These are phyloP conservation scores for Sceloporus tristichus DNA, from an alignment of 2,113 vertebrate species.

Conservation along the genomic window DNA sequence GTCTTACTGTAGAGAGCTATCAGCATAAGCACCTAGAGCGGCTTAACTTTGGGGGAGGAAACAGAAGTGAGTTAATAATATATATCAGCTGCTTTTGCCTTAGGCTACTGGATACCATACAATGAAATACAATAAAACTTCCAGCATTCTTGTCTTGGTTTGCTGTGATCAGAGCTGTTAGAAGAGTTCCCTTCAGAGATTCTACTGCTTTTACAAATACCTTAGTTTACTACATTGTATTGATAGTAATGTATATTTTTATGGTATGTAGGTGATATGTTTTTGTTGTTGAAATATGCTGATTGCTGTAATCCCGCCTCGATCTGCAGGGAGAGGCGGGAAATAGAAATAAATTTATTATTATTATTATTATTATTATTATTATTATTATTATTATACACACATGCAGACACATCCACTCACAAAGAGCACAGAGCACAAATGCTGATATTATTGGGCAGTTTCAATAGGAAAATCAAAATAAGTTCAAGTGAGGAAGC, in stretches of 20 bases:
- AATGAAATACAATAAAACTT: conserved; percentile 4
- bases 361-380: too few relatives aligned
- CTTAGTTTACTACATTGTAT: not conserved
- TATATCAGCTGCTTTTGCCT: not conserved
- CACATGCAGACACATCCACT: too few relatives aligned
- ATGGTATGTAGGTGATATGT: too few relatives aligned
- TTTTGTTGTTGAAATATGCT: too few relatives aligned
- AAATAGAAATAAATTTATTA: too few relatives aligned
- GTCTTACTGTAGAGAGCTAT: not conserved
- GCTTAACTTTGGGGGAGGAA: conserved; percentile 1
- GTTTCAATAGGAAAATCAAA: not conserved
- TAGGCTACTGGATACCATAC: not conserved
- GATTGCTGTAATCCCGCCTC: too few relatives aligned
- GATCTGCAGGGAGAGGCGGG: too few relatives aligned
- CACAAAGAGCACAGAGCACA: not conserved
- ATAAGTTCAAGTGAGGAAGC: not conserved
- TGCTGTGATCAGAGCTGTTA: not conserved
- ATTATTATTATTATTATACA: too few relatives aligned
- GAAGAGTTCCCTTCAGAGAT: not conserved
- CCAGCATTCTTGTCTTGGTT: not conserved
- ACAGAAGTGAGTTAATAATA: not conserved
- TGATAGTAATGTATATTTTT: too few relatives aligned
- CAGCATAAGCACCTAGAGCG: not conserved
- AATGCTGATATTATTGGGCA: not conserved
- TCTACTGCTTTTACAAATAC: not conserved